phyloP scores from a whole-genome alignment of 2,113 vertebrate species.

The Esox niger region DNA sequence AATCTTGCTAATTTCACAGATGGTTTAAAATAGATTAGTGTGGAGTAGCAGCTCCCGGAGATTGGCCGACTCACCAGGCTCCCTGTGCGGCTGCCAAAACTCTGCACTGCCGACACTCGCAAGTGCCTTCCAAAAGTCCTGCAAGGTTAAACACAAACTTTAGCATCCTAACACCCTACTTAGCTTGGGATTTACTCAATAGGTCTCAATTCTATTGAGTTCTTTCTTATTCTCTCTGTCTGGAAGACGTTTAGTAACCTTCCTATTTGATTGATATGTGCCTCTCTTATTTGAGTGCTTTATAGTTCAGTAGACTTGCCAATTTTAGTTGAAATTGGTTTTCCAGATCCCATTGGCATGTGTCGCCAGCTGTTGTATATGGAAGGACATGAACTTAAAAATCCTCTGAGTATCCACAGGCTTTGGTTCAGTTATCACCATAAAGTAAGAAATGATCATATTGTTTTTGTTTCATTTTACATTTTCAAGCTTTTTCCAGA shows the following conservation, averaged over 20 bases:
- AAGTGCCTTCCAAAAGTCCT: constrained; percentile 83
- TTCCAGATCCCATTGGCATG: constrained; percentile 20
- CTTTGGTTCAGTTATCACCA: constrained; percentile 1
- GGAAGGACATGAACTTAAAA: constrained; percentile 2
- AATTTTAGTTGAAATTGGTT: constrained; percentile 30
- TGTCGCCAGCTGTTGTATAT: constrained; percentile 23
- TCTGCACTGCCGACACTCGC: constrained; percentile 66
- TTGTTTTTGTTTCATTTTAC: constrained; percentile 3
- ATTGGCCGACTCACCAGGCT: constrained; percentile 78
- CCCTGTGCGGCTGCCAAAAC: constrained; percentile 78
- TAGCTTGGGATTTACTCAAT: constrained; percentile 40
- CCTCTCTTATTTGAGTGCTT: constrained; percentile 24
- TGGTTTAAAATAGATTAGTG: constrained; percentile 87
- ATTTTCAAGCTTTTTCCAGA: constrained; percentile 17
- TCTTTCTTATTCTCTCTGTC: constrained; percentile 25
- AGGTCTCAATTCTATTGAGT: constrained; percentile 25
- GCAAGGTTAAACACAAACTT: constrained; percentile 84
- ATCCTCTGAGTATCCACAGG: background rate
- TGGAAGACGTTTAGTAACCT: constrained; percentile 11
- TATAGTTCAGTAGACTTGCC: constrained; percentile 14
- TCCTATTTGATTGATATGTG: constrained; percentile 20
- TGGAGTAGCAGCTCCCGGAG: constrained; percentile 77
- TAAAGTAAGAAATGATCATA: background rate
- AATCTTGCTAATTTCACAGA: constrained; percentile 86
- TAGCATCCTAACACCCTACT: constrained; percentile 58